Evolutionary conservation across 2,797 vertebrate genomes (phyloP), one percentile per base, ranked within the genome.

Genomic region (Hafferia zeledoni): DNA sequence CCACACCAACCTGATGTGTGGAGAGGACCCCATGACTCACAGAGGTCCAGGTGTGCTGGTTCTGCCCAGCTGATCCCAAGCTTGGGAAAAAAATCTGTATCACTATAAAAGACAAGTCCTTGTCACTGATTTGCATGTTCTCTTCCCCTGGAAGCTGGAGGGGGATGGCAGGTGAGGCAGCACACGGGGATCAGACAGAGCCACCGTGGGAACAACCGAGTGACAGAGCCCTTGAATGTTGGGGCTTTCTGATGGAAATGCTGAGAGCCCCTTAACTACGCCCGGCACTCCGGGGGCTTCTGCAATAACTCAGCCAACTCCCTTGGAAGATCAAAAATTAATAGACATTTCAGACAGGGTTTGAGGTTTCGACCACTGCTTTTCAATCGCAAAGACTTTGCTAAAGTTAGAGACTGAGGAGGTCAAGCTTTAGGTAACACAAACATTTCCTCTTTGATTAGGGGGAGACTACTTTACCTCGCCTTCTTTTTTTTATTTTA

Each of bases 381-480:
- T 96, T 96, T 95, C 95, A 96, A 94, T 93, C 12, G 91, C 88
- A 89, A 96, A 97, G 96, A 97, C 96, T 97, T 94, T 94, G 96
- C 97, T 90, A 94, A 97, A 97, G 97, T 96, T 96, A 83, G 94
- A 97, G 93, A 92, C 96, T 59, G 90, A 95, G 96, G 94, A 97
- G 98, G 96, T 97, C 97, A 97, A 96, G 95, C 96, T 97, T 97
- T 87, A 5, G 92, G 94, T 93, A 97, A 97, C 95, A 97, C 96
- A 97, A 97, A 98, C 96, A 98, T 97, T 92, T 88, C 94, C 95
- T 82, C 93, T 97, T 97, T 97, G 96, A 97, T 97, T 97, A 97
- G 95, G 95, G 92, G 96, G 97, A 96, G 95, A 94, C 93, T 91
- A 91, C 97, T 96, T 97, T 97, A 94, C 96, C 96, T 57, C 11